Base-by-base conservation (phyloP, 1,140 invertebrate species). In the Drosophila lacteicornis region DNA sequence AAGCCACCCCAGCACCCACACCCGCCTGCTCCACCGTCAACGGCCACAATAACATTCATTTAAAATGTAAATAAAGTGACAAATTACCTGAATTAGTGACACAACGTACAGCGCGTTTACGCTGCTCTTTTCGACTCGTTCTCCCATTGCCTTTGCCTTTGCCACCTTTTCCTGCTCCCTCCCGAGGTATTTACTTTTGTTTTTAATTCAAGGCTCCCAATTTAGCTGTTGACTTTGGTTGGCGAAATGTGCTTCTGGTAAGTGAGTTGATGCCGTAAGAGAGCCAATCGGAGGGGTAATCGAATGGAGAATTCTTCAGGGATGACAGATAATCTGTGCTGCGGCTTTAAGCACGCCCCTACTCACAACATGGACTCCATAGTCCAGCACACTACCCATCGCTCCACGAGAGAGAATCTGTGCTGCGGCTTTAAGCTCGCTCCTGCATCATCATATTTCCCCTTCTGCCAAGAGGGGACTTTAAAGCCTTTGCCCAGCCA, bases 41-140 rank as follows among this genome's bases (percentile, higher is more conserved):
- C 60, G 66, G 25, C 74, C 71, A 75, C 69, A 67, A 67, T 73
- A 76, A 82, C 82, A 82, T 87, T 87, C 69, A 87, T 87, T 87
- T 88, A 76, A 87, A 87, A 87, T 87, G 84, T 88, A 87, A 87
- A 90, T 87, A 87, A 87, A 84, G 84, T 87, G 84, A 87, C 84
- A 87, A 87, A 87, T 87, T 87, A 87, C 84, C 84, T 88, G 84
- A 87, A 87, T 87, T 87, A 87, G 84, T 84, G 84, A 80, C 84
- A 87, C 68, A 71, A 73, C 83, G 68, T 83, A 85, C 78, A 78
- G 45, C 82, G 82, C 67, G 67, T 70, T 83, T 65, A 65, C 58
- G 58, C 67, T 70, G 69, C 56, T 79, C 76, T 46, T 79, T 75
- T 80, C 45, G 49, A 57, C 40, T 43, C 42, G 30, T 49, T 53